A percentile compares a stretch with the other conserved stretches of the same genome.
These are phyloP conservation scores for Drosophila ambigua DNA, from an alignment of 1,140 invertebrate species.

Conservation along the genomic window DNA sequence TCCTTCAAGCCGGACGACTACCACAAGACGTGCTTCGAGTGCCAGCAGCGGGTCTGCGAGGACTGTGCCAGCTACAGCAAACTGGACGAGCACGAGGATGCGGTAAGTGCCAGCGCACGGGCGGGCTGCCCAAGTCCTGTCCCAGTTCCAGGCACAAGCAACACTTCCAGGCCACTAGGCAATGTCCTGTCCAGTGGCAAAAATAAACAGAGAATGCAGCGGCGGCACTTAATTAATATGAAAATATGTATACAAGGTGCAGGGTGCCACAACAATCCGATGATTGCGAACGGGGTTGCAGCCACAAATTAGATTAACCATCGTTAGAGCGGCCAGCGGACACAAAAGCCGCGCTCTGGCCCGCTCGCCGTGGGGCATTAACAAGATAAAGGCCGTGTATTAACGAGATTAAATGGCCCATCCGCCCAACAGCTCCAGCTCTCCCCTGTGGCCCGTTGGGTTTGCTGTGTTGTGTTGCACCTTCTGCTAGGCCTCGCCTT, in stretches of 20 bases:
- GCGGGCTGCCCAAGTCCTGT: no score
- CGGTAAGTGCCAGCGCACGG: conserved; percentile 85
- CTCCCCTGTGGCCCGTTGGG: conserved; percentile 2
- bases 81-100: conserved; percentile 90
- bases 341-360: conserved; percentile 45
- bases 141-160: conserved; percentile 18
- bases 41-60: conserved; percentile 94
- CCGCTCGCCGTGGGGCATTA: conserved; percentile 33
- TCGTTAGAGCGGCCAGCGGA: conserved; percentile 1
- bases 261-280: conserved; percentile 4
- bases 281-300: conserved; percentile 29
- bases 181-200: conserved; percentile 45
- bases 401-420: conserved; percentile 74
- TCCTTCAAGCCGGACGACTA: conserved; percentile 93
- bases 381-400: conserved; percentile 72
- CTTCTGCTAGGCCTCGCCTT: not conserved
- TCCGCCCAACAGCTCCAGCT: not conserved
- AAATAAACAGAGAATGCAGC: conserved; percentile 61
- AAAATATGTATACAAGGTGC: conserved; percentile 13
- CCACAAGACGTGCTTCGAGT: conserved; percentile 93
- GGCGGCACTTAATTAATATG: conserved; percentile 67
- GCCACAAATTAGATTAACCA: conserved; percentile 71
- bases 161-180: conserved; percentile 68
- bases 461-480: conserved; percentile 1
- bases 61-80: conserved; percentile 96